Conservation (phyloP, 2,888 invertebrate genomes). For the Escarpia spicata region DNA sequence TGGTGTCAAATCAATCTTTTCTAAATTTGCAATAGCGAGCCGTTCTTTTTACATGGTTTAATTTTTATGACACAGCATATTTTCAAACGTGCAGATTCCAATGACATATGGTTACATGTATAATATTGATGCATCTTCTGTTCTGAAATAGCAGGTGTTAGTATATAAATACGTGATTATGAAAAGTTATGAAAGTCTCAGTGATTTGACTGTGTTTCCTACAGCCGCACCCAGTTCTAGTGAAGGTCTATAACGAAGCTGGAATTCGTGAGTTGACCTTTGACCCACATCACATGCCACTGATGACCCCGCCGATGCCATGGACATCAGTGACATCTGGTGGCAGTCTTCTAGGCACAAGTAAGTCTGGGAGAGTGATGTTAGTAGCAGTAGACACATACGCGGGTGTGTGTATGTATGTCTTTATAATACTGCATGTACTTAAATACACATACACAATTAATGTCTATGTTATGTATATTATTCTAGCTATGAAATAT, state of each 20-base stretch:
- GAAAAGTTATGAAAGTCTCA: neutral
- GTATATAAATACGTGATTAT: constrained; percentile 5
- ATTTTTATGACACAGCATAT: neutral
- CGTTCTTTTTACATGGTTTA: neutral
- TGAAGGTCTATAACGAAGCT: constrained; percentile 77
- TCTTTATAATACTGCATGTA: neutral
- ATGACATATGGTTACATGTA: neutral
- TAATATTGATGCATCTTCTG: neutral
- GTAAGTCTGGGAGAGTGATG: constrained; percentile 63
- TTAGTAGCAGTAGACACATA: neutral
- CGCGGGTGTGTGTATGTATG: no score
- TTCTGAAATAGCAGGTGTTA: neutral
- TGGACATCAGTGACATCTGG: constrained; percentile 79
- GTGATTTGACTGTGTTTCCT: neutral
- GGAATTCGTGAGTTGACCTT: constrained; percentile 77
- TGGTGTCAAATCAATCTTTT: no score
- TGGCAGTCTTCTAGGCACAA: constrained; percentile 79
- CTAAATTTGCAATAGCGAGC: no score
- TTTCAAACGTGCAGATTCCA: constrained; percentile 19
- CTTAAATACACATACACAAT: no score
- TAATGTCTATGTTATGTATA: no score
- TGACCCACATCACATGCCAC: constrained; percentile 77
- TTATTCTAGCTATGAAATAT: neutral
- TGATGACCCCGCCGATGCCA: constrained; percentile 85
- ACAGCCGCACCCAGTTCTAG: constrained; percentile 85